phyloP scores from a whole-genome alignment of 2,113 vertebrate species.

The Brachyhypopomus gauderio region DNA sequence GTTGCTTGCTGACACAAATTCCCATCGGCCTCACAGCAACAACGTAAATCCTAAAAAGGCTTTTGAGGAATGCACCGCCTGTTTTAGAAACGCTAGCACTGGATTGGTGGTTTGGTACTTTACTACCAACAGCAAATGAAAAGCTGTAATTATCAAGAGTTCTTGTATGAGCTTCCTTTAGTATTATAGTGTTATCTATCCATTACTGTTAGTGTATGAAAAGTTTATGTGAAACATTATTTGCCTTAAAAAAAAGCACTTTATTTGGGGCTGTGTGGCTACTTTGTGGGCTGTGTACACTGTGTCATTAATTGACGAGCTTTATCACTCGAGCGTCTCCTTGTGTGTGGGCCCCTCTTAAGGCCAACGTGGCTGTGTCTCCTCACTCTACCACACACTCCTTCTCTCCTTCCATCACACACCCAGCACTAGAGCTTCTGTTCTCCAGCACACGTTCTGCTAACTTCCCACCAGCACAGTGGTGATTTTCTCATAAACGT shows the following conservation, averaged over 20 bases:
- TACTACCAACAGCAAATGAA: background rate
- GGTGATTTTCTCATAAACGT: background rate
- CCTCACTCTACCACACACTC: conserved; percentile 28
- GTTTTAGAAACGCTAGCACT: conserved; percentile 40
- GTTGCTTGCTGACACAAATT: conserved; percentile 34
- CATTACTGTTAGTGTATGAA: conserved; percentile 51
- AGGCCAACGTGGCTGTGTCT: conserved; percentile 3
- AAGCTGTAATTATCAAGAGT: background rate
- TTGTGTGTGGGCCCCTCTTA: conserved; percentile 43
- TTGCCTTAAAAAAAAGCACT: conserved; percentile 27
- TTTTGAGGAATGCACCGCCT: conserved; percentile 32
- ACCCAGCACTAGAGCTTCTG: conserved; percentile 45
- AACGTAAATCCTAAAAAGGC: conserved; percentile 35
- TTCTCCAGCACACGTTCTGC: conserved; percentile 33
- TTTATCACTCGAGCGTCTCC: background rate
- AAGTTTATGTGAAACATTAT: conserved; percentile 48
- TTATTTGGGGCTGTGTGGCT: conserved; percentile 34
- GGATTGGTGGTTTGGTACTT: conserved; percentile 19
- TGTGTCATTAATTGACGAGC: conserved; percentile 49
- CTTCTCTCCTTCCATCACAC: conserved; percentile 38
- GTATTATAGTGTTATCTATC: conserved; percentile 43
- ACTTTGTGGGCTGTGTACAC: conserved; percentile 48
- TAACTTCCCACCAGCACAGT: background rate
- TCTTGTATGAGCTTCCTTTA: background rate
- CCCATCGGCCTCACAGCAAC: conserved; percentile 1